Evolutionary conservation across 2,797 vertebrate species (phyloP).

Genomic region (Podarcis siculus): DNA sequence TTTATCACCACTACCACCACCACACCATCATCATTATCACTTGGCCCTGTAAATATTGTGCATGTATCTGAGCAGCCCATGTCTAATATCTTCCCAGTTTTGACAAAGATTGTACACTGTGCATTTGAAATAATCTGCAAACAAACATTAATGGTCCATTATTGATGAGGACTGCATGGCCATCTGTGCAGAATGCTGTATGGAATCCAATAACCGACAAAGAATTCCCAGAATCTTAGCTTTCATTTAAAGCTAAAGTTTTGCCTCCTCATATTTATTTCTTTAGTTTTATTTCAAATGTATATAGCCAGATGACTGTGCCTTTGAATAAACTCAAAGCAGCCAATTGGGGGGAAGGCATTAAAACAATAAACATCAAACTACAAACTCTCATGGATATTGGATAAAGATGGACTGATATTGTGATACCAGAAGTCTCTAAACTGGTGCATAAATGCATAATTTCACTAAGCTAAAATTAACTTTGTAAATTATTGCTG

Average conservation of each 20-base stretch:
- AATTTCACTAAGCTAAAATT: too few relatives aligned
- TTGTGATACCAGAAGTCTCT: too few relatives aligned
- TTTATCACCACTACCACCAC: too few relatives aligned
- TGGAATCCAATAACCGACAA: not conserved
- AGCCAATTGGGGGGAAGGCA: not conserved
- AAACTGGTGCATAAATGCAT: too few relatives aligned
- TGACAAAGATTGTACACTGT: not conserved
- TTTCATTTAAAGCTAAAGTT: not conserved
- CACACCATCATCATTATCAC: not conserved
- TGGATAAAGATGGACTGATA: too few relatives aligned
- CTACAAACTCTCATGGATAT: not conserved
- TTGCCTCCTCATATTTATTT: not conserved
- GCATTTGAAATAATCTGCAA: not conserved
- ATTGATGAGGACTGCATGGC: not conserved
- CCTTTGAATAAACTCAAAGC: not conserved
- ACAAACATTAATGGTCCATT: not conserved
- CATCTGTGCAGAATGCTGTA: not conserved
- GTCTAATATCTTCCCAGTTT: conserved; percentile 19
- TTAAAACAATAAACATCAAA: not conserved
- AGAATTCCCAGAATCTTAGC: not conserved
- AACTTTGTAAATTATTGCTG: too few relatives aligned
- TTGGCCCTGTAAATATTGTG: conserved; percentile 35
- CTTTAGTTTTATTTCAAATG: not conserved
- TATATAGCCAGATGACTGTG: not conserved
- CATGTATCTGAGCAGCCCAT: conserved; percentile 12